These are phyloP conservation scores for Hoplodrina blanda DNA, from an alignment of 2,888 invertebrate genomes.

Conservation along the genomic window DNA sequence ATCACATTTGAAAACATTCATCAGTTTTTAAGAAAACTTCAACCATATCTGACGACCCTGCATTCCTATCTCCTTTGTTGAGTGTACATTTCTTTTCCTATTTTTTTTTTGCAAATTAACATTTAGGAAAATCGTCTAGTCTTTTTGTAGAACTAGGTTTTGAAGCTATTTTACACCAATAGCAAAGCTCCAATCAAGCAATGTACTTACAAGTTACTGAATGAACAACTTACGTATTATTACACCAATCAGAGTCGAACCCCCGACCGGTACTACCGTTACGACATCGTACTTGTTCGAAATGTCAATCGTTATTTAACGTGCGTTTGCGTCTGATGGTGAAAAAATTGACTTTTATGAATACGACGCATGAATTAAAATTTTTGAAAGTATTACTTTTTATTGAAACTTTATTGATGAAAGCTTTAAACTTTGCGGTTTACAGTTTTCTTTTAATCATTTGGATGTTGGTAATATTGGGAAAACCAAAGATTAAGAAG, in stretches of 20 bases:
- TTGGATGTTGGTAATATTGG: background rate
- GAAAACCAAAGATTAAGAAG: background rate
- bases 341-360: slow-evolving; percentile 57
- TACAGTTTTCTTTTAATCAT: slow-evolving; percentile 14
- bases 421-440: background rate
- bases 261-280: slow-evolving; percentile 63
- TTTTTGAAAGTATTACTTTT: slow-evolving; percentile 40
- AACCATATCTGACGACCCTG: no score
- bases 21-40: no score
- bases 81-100: no score
- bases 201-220: slow-evolving; percentile 37
- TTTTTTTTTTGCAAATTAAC: no score
- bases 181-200: slow-evolving; percentile 33
- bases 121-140: background rate
- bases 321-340: slow-evolving; percentile 51
- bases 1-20: no score
- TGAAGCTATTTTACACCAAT: background rate
- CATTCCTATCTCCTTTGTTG: no score
- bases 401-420: slow-evolving; percentile 30
- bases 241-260: slow-evolving; percentile 63
- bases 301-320: slow-evolving; percentile 84
- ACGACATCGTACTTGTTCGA: slow-evolving; percentile 69
- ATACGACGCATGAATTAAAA: slow-evolving; percentile 44
- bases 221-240: slow-evolving; percentile 56
- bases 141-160: no score